These are phyloP conservation scores for Oophaga sylvatica DNA, from an alignment of 2,797 vertebrate species.

Conservation along the genomic window DNA sequence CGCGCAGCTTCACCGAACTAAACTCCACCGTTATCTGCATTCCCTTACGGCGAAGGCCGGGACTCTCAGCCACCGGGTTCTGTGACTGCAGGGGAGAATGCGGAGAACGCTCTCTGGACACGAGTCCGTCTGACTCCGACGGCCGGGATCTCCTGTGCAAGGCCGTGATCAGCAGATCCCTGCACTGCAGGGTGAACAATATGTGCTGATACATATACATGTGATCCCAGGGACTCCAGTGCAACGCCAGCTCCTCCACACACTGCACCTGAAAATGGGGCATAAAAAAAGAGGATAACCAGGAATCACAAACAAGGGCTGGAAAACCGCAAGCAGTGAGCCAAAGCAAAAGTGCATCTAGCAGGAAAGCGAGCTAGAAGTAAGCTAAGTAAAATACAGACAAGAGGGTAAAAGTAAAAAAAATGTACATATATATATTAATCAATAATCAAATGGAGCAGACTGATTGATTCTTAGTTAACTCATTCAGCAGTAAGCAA, in stretches of 20 bases:
- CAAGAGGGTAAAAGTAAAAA: too few relatives aligned
- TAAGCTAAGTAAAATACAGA: too few relatives aligned
- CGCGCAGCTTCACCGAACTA: conserved; percentile 77
- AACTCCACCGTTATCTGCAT: conserved; percentile 82
- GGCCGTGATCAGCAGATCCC: conserved; percentile 70
- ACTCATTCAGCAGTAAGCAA: too few relatives aligned
- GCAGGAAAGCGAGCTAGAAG: too few relatives aligned
- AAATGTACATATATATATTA: too few relatives aligned
- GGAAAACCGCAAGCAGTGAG: too few relatives aligned
- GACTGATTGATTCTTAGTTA: too few relatives aligned
- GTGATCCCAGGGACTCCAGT: conserved; percentile 91
- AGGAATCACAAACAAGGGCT: background rate
- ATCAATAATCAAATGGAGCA: too few relatives aligned
- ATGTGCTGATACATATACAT: conserved; percentile 93
- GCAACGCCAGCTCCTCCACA: conserved; percentile 79
- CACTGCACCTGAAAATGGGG: conserved; percentile 71
- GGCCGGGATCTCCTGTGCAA: conserved; percentile 54
- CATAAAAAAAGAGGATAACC: background rate
- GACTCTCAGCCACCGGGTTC: background rate
- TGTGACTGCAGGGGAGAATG: background rate
- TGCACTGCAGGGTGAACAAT: conserved; percentile 81
- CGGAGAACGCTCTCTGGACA: conserved; percentile 10
- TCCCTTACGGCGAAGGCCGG: conserved; percentile 63
- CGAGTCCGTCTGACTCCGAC: conserved; percentile 31
- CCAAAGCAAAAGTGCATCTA: too few relatives aligned